Evolutionary conservation across 2,888 invertebrate species (phyloP), one percentile per base, ranked within the genome.

Genomic region (Sicus ferrugineus): DNA sequence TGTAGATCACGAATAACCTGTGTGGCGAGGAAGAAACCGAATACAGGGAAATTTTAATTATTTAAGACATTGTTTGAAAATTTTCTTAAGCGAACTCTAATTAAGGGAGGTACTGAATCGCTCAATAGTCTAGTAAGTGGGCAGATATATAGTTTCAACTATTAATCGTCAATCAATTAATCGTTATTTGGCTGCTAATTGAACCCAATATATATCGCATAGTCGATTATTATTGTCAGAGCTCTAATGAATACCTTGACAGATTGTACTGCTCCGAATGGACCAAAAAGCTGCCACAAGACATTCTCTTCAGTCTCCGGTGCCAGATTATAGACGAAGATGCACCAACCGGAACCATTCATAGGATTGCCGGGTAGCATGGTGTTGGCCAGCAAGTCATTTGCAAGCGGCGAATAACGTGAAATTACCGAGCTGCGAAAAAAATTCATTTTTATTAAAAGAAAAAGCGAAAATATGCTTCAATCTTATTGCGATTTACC

Each of bases 191-290:
- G 23, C 11, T n/a, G n/a, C n/a, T n/a, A 23, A 62, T 19, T 23
- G 6, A 31, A 61, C 9, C 38, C 38, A 38, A 38, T 14, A 38
- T 14, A 38, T 9, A 7, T n/a, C n/a, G n/a, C n/a, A n/a, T n/a
- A n/a, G n/a, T n/a, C n/a, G n/a, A n/a, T n/a, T n/a, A n/a, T n/a
- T n/a, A n/a, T n/a, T n/a, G n/a, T n/a, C n/a, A n/a, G n/a, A n/a
- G n/a, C n/a, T n/a, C n/a, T n/a, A n/a, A n/a, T n/a, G n/a, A n/a
- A 93, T 81, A 97, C 96, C 89, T 97, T 97, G 78, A 98, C 97
- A 86, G 94, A 95, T 87, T 97, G 95, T 81, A 98, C 97, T 77
- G 97, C 97, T 79, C 98, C 98, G 83, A 97, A 98, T 26, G 97
- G 98, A 71, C 97, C 97, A 87, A 98, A 98, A 78, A 97, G 89